Base-by-base conservation (phyloP, 2,113 vertebrate species). In the Rhinichthys klamathensis region DNA sequence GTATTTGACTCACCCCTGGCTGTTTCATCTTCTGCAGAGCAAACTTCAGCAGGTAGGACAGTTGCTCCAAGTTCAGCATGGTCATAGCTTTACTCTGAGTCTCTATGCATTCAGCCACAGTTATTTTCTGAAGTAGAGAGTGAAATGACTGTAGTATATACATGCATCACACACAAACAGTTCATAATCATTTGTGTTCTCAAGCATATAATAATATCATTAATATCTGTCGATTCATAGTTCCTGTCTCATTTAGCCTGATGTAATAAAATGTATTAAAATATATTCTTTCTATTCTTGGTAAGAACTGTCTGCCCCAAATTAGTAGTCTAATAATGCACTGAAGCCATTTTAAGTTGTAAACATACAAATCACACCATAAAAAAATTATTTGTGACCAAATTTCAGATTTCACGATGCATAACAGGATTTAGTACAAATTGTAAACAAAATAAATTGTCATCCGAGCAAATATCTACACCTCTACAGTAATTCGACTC, bases 1-100 rank as follows among this genome's bases (percentile, higher is more conserved):
- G 11, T 38, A 73, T 46, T 46, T 46, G 38, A 88, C 97, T 97
- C 96, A 99, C 98, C 96, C 98, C 98, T 72, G 98, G 97, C 90
- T 99, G 98, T 91, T 99, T 99, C 95, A 99, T 99, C 94, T 99
- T 99, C 94, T 99, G 97, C 92, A 99, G 97, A 93, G 98, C 98
- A 93, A 98, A 99, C 96, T 99, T 99, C 89, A 99, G 96, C 93
- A 99, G 95, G 93, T 98, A 99, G 23, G 97, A 99, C 86, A 99
- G 95, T 90, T 99, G 98, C 91, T 99, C 97, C 65, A 97, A 96
- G 88, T 96, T 98, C 90, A 99, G 94, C 97, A 99, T 99, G 51
- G 96, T 98, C 98, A 99, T 99, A 88, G 98, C 98, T 93, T 98
- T 99, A 93, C 98, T 99, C 94, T 99, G 97, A 51, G 98, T 99